Evolutionary conservation across 2,113 vertebrate species (phyloP).

Genomic region (Tragelaphus imberbis): DNA sequence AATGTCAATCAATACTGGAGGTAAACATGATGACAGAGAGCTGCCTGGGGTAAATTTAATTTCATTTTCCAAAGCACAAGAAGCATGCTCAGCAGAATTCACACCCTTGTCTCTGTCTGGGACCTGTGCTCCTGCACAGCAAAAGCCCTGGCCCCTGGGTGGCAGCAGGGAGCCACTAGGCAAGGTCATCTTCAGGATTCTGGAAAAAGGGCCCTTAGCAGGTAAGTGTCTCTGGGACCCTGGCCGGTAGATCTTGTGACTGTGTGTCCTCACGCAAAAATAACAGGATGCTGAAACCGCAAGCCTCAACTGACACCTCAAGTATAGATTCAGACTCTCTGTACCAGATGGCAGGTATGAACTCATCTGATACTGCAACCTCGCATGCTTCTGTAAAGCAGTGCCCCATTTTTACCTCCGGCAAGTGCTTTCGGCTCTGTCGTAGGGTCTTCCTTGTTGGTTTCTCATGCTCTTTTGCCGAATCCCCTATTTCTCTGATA

Average conservation of each 20-base stretch:
- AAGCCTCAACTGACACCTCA: not conserved
- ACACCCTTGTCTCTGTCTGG: not conserved
- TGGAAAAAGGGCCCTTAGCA: not conserved
- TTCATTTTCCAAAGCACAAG: not conserved
- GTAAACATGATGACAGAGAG: not conserved
- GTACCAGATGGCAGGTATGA: not conserved
- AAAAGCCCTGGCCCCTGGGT: not conserved
- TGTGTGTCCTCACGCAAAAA: not conserved
- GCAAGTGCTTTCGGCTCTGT: conserved; percentile 81
- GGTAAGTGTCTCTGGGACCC: not conserved
- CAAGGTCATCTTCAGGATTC: not conserved
- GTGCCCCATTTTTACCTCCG: conserved; percentile 80
- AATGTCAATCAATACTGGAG: not conserved
- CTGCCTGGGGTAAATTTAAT: not conserved
- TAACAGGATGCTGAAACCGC: not conserved
- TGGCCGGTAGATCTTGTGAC: not conserved
- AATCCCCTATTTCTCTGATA: conserved; percentile 78
- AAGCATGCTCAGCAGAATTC: not conserved
- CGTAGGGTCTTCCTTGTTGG: conserved; percentile 76
- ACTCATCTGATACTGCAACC: not conserved
- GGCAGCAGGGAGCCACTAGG: not conserved
- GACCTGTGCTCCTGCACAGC: not conserved
- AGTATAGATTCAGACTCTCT: not conserved
- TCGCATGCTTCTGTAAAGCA: not conserved
- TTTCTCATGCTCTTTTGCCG: conserved; percentile 79